Evolutionary conservation across 2,113 vertebrate genomes (phyloP), one percentile per base, ranked within the genome.

Genomic region (Charina bottae): DNA sequence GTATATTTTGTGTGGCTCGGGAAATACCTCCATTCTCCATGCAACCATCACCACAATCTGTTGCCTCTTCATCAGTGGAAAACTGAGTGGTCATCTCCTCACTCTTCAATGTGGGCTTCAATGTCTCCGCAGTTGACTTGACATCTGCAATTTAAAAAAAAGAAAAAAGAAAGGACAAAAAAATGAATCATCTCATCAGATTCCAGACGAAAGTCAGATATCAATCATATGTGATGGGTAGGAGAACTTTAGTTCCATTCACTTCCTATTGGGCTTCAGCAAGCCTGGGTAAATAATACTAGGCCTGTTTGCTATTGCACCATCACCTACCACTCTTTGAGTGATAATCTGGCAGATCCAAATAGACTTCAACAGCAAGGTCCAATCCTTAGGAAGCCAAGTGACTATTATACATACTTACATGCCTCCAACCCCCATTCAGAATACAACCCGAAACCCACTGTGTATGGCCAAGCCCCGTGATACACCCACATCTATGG

Each of bases 41-140:
- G 93, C 97, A 98, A 94, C 94, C 97, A 26, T 97, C 98, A 6
- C 97, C 97, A 62, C 98, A 98, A 2, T 98, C 97, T 0, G 97
- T 98, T 93, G 95, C 89, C 6, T 98, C 98, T 90, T 97, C 97
- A 0, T 98, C 97, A 0, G 94, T 95, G 94, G 97, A 98, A 90
- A 89, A 98, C 0, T 98, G 97, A 24, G 97, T 98, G 42, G 98
- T 98, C 24, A 98, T 98, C 89, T 98, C 98, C 94, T 98, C 97
- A 0, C 96, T 97, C 88, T 98, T 98, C 89, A 98, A n/a, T 0
- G 99, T 99, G 55, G 99, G 98, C 83, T 98, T 98, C 58, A 98
- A 95, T 0, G 98, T 99, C 96, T 99, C 98, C 46, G 97, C 98
- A 26, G 98, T 96, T 92, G 99, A 98, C 87, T 98, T 99, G 19